Percentiles rank a stretch among this genome's conserved stretches.
These are phyloP conservation scores for Coendou prehensilis DNA, from an alignment of 2,797 vertebrate species.

Conservation along the genomic window DNA sequence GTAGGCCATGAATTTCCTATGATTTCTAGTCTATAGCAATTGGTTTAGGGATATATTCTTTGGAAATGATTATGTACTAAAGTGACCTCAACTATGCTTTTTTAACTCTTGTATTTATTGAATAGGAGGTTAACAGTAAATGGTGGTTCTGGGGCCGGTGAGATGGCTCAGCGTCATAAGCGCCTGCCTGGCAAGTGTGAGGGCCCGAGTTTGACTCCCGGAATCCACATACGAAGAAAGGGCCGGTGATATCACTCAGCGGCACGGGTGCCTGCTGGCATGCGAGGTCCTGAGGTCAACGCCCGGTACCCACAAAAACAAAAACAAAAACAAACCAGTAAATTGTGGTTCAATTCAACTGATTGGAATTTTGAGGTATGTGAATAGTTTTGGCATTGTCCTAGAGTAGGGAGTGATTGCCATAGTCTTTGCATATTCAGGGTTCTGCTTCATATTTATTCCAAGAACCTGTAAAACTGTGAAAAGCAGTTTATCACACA, in stretches of 20 bases:
- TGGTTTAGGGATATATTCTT: not conserved
- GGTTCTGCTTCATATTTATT: not conserved
- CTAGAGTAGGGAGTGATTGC: not conserved
- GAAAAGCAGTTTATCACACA: not conserved
- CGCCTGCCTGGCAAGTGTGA: too few relatives aligned
- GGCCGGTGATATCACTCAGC: too few relatives aligned
- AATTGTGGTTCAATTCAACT: not conserved
- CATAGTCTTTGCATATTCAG: not conserved
- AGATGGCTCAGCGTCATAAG: too few relatives aligned
- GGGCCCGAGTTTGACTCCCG: too few relatives aligned
- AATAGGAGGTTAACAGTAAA: not conserved
- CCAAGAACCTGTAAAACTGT: not conserved
- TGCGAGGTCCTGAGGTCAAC: too few relatives aligned
- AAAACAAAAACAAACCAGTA: not conserved
- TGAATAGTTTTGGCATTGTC: not conserved
- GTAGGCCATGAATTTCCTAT: not conserved
- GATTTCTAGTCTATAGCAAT: not conserved
- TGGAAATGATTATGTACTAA: conserved; percentile 10
- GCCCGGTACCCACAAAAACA: too few relatives aligned
- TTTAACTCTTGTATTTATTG: not conserved
- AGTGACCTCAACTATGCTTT: conserved; percentile 15
- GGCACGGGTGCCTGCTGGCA: too few relatives aligned
- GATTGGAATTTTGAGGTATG: conserved; percentile 32
- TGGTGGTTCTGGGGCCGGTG: not conserved
- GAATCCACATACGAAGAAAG: too few relatives aligned